Evolutionary conservation across 2,888 invertebrate genomes (phyloP), one percentile per base, ranked within the genome.

Genomic region (Beris morrisii): DNA sequence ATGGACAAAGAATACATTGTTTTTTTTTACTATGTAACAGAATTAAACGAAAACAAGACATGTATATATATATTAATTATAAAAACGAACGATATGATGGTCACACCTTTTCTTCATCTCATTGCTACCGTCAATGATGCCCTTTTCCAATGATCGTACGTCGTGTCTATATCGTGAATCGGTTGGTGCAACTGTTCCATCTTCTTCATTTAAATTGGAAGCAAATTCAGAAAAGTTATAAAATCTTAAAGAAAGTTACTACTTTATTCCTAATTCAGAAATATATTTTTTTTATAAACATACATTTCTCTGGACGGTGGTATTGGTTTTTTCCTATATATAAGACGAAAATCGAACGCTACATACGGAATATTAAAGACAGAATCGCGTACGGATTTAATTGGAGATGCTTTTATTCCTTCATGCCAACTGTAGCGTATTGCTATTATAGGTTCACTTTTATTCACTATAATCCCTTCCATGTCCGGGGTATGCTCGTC

Each of bases 141-240:
- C 94, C 72, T 91, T 86, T 81, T 96, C 95, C 96, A 97, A 97
- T 73, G 94, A 85, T 61, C 96, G 86, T 83, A 97, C 97, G 85
- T 97, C 97, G 64, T 97, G 96, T 65, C 97, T 85, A 65, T 85
- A 80, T 44, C 96, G 86, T 65, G 91, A 89, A 84, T 97, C 97
- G 0, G 96, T 95, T 7, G 95, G 95, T 53, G 95, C 94, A n/a
- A 96, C 88, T 67, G 87, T 90, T 4, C 87, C 86, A 81, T 97
- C 97, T 32, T 85, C 84, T 82, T 97, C 96, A 82, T 97, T 97
- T 73, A 97, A 82, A 81, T 97, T 94, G 76, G 94, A 90, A 44
- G 97, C 95, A 73, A 97, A 84, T 77, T 90, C 82, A 50, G 96
- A 95, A 82, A 97, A 96, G 82, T 90, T 89, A 84, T 97, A 97